Base-by-base conservation (phyloP, 2,888 invertebrate species). In the Synanthedon vespiformis region DNA sequence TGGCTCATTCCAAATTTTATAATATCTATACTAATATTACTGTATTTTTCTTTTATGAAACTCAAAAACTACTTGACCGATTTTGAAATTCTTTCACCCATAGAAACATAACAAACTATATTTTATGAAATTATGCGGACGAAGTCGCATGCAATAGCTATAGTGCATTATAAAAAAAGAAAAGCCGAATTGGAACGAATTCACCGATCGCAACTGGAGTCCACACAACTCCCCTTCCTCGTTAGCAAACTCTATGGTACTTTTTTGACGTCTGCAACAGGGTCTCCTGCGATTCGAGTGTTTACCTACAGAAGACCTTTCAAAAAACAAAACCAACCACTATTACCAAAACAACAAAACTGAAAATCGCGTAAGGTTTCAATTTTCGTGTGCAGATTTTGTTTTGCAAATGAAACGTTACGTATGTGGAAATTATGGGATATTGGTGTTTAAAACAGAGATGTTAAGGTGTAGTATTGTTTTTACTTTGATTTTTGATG, bases 221-320 rank as follows among this genome's bases (percentile, higher is more conserved):
- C 73, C 68, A 77, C 70, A 73, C 70, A 71, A 72, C 70, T 72
- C 74, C 70, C 74, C 74, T 69, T 68, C 68, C 81, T 82, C 82
- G 83, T 82, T 83, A 83, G 77, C 69, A 74, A 79, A 74, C 77
- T 77, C 71, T 62, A 67, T 70, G 69, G 69, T 72, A 77, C 76
- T 81, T 83, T 84, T 82, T 81, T 80, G 80, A 79, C 83, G 79
- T 82, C 78, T 80, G 74, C 75, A 74, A 68, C 77, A 77, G 72
- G 78, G 74, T 75, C 74, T 76, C 76, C 62, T 68, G 71, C 64
- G 70, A 74, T 75, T 77, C 72, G 70, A 80, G 74, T 75, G 71
- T 72, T 75, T 73, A 67, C 67, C 65, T 64, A 62, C 59, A 62
- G 14, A 53, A 34, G 34, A 62, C 57, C 54, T 58, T 10, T 51